phyloP scores from a whole-genome alignment of 2,113 vertebrate species.

The Pollimyrus isidori region DNA sequence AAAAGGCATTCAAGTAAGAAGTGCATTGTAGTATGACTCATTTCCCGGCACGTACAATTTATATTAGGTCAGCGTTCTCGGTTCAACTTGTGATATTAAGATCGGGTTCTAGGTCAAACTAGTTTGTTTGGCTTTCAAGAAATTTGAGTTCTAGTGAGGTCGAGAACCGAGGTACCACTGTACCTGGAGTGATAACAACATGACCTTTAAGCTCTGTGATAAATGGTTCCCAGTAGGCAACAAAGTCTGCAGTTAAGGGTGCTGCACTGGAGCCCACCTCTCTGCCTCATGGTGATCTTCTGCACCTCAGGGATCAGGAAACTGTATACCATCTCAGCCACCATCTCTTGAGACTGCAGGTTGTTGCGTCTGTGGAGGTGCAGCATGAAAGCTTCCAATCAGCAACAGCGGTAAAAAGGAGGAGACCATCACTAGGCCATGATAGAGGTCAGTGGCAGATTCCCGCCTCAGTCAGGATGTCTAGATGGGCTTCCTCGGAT shows the following conservation, averaged over 20 bases:
- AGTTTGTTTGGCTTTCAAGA: too few species aligned
- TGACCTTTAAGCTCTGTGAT: not conserved
- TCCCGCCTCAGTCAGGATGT: not conserved
- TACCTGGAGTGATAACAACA: not conserved
- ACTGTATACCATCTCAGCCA: slow-evolving; percentile 82
- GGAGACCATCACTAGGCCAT: not conserved
- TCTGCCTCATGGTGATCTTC: slow-evolving; percentile 69
- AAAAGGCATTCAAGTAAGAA: too few species aligned
- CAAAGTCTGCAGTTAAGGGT: not conserved
- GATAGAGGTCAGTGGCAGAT: not conserved
- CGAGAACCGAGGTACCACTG: too few species aligned
- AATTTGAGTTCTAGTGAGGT: too few species aligned
- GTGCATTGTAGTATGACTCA: too few species aligned
- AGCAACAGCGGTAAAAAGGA: not conserved
- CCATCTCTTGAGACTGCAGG: slow-evolving; percentile 85
- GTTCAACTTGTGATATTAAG: too few species aligned
- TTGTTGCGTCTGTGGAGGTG: slow-evolving; percentile 57
- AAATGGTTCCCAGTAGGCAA: not conserved
- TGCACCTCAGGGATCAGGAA: slow-evolving; percentile 85
- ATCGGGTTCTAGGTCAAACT: too few species aligned
- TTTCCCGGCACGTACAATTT: too few species aligned
- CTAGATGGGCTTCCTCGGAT: not conserved
- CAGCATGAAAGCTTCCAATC: not conserved
- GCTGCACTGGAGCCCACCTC: slow-evolving; percentile 59
- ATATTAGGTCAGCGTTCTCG: too few species aligned